These are phyloP conservation scores for Linnaemya tessellans DNA, from an alignment of 2,888 invertebrate species.

Conservation along the genomic window DNA sequence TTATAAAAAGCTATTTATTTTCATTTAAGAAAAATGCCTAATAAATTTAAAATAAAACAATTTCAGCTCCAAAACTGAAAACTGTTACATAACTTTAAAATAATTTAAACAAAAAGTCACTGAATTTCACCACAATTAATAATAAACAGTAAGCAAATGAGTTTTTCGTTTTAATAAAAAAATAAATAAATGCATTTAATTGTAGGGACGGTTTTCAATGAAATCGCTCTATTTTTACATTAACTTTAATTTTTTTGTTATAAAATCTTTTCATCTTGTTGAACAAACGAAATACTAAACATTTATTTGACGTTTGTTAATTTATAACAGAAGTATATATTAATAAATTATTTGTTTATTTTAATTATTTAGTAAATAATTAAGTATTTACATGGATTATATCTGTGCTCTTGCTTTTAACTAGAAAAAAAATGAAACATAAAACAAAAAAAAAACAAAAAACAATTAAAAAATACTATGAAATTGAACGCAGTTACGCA, in stretches of 20 bases:
- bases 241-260: background rate
- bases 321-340: background rate
- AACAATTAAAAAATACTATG: constrained; percentile 42
- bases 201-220: background rate
- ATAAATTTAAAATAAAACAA: too few relatives aligned
- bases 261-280: constrained; percentile 40
- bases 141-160: background rate
- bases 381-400: background rate
- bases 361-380: constrained; percentile 4
- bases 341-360: background rate
- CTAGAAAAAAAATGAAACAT: background rate
- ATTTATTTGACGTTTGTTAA: constrained; percentile 50
- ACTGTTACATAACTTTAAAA: background rate
- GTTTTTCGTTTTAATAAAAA: background rate
- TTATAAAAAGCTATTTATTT: too few relatives aligned
- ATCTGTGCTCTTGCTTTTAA: background rate
- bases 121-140: background rate
- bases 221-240: background rate
- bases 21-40: too few relatives aligned
- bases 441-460: background rate
- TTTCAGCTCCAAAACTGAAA: too few relatives aligned
- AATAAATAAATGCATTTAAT: background rate
- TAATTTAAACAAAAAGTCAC: background rate
- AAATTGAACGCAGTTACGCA: constrained; percentile 22
- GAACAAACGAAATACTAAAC: constrained; percentile 28